These are phyloP conservation scores for Anastatus disparis DNA, from an alignment of 1,140 invertebrate species.

Conservation along the genomic window DNA sequence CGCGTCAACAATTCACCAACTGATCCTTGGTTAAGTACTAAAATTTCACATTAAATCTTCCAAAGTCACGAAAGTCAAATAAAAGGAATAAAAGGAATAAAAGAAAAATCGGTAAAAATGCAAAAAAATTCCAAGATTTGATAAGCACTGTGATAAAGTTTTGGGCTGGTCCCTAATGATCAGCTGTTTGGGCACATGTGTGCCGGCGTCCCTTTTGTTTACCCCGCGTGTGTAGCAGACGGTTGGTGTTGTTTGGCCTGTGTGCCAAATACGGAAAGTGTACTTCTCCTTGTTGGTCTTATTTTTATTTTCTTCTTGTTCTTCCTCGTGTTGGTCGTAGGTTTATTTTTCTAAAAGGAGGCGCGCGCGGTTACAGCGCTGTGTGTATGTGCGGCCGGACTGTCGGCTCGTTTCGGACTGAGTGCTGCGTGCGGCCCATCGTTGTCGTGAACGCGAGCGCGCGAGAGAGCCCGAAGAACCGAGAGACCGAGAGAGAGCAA, in stretches of 20 bases:
- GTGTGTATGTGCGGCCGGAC: slow-evolving; percentile 50
- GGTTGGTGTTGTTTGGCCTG: slow-evolving; percentile 25
- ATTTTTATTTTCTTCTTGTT: too few species aligned
- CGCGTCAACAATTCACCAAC: too few species aligned
- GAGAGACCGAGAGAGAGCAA: slow-evolving; percentile 14
- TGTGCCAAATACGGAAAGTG: slow-evolving; percentile 26
- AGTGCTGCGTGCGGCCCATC: slow-evolving; percentile 53
- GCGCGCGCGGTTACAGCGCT: background rate
- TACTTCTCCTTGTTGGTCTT: slow-evolving; percentile 11
- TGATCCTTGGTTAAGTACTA: too few species aligned
- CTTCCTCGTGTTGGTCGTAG: too few species aligned
- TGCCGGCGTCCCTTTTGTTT: slow-evolving; percentile 14
- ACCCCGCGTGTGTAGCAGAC: slow-evolving; percentile 27
- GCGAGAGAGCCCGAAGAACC: slow-evolving; percentile 3
- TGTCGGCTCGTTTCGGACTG: slow-evolving; percentile 64
- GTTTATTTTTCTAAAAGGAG: background rate
- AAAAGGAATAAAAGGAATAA: too few species aligned
- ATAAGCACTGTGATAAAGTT: too few species aligned
- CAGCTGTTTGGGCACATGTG: slow-evolving; percentile 9
- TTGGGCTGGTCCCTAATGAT: background rate
- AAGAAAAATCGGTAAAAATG: too few species aligned
- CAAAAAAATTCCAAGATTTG: too few species aligned
- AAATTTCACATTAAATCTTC: too few species aligned
- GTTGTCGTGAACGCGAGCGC: slow-evolving; percentile 39
- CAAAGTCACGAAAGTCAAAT: too few species aligned